Evolutionary conservation across 2,888 invertebrate genomes (phyloP), one percentile per base, ranked within the genome.

Genomic region (Macrophya annulata): DNA sequence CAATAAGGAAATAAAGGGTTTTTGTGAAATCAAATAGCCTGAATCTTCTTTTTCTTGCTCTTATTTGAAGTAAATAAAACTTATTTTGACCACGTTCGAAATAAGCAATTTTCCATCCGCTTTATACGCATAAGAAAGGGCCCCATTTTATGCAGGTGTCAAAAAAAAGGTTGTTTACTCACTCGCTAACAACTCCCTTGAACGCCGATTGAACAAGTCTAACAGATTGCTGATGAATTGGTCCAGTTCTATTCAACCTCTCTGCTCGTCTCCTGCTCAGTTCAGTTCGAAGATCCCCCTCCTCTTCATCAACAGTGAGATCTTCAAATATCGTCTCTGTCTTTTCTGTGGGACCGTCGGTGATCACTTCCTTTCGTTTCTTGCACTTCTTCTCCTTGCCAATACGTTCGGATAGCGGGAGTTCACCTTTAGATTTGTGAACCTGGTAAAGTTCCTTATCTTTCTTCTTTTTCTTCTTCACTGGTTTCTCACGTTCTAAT

Each of bases 191-290:
- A 86, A 94, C 95, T 86, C 94, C 94, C 91, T 95, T 94, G 59
- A 95, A 93, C 40, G 95, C 95, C 84, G 93, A 94, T 87, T 95
- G 94, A 76, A 95, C 91, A 74, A 95, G 91, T 87, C 95, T 91
- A 8, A 94, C 94, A 45, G 94, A 94, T 79, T 93, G 94, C 85
- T 93, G 92, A 12, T 86, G 83, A 59, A 93, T 90, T 6, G 93
- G 92, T 1, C 91, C 92, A 77, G 92, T 90, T 89, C 93, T 93
- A 45, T 93, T 93, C 84, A 94, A 92, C 87, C 95, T 92, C 88
- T 95, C 94, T 0, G 95, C 95, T 62, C 95, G 92, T 87, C 95
- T 94, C 87, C 95, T 93, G 88, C 95, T 95, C 31, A 95, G 88
- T 88, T 95, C 95, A 3, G 94, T 93, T 77, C 95, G 92, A 43